Evolutionary conservation across 2,797 vertebrate genomes (phyloP), one percentile per base, ranked within the genome.

Genomic region (Paedocypris micromegethes): DNA sequence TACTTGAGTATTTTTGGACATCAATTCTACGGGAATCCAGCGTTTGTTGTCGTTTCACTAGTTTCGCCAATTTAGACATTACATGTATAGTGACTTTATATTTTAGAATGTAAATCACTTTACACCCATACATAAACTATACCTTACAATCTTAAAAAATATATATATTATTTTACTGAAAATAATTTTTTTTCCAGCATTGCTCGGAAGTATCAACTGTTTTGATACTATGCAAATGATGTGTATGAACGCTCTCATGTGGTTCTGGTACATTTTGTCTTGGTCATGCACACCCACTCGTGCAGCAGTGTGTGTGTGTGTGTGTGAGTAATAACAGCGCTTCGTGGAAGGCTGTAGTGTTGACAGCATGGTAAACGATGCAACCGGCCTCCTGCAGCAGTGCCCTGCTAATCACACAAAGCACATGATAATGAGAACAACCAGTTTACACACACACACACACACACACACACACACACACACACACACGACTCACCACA

Each of bases 311-410:
- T 71, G 38, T 51, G 49, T 47, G 23, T 65, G 55, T 48, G 8
- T 46, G 6, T 71, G 78, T 84, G 83, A 83, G 80, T 75, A 78
- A 82, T 84, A 80, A 78, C 75, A 76, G 75, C 61, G 72, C 49
- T 72, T 69, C 42, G 75, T 75, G 73, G 78, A 78, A 65, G 72
- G 58, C 66, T 76, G 66, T 68, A 78, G 75, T 81, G 77, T 79
- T 82, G 81, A 78, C 80, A 80, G 75, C 74, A 74, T 82, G 74
- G 82, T 82, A 83, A 85, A 85, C 78, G 79, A 85, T 77, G 79
- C 71, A 70, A 38, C 39, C 55, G 56, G 61, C 63, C 67, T 75
- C 67, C 58, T 74, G 51, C 68, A 62, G 62, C 67, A 79, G 39
- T 54, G 5, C 59, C 67, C 70, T 69, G 5, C 68, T 79, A 67